Conservation (phyloP, 2,113 vertebrate genomes). For the Azemiops feae region DNA sequence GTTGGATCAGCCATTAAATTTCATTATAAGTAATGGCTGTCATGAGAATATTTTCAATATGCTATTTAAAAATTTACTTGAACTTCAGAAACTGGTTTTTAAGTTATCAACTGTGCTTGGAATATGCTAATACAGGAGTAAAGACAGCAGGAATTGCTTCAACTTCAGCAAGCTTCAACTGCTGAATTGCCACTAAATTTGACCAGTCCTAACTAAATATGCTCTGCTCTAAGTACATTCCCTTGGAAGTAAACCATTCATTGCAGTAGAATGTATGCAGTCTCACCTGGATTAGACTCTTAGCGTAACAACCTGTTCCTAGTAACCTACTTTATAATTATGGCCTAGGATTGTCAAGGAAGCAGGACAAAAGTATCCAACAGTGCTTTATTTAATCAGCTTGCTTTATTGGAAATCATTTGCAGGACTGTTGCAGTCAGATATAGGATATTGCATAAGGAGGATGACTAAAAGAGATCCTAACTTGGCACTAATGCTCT, state of each 20-base stretch:
- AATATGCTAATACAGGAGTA: background rate
- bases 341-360: background rate
- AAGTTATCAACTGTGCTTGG: background rate
- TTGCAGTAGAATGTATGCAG: background rate
- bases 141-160: background rate
- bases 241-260: background rate
- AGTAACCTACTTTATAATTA: background rate
- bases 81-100: background rate
- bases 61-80: conserved; percentile 6
- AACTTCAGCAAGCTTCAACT: background rate
- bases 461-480: background rate
- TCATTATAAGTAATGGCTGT: background rate
- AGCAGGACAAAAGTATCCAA: background rate
- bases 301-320: background rate
- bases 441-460: background rate
- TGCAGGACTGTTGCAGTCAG: background rate
- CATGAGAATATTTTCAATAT: background rate
- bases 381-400: background rate
- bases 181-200: background rate
- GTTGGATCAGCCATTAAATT: background rate
- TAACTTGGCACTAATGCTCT: background rate
- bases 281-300: background rate
- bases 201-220: background rate
- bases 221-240: background rate
- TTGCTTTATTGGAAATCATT: background rate